Base-by-base conservation (phyloP, 2,888 invertebrate species). In the Pyrochroa serraticornis region DNA sequence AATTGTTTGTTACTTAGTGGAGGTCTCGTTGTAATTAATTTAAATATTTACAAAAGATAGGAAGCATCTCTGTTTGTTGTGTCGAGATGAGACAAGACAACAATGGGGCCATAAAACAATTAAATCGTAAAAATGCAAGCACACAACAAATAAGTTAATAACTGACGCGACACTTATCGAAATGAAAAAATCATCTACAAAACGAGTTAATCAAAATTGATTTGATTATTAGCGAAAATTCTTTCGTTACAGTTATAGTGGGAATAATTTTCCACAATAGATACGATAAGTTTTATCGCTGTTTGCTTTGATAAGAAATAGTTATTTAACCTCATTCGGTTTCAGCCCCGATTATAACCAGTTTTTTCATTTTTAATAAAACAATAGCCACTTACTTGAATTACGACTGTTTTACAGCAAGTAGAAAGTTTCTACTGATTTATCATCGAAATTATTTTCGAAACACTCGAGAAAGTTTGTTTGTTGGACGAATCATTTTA, bases 41-140 rank as follows among this genome's bases (percentile, higher is more conserved):
- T 58, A 63, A 68, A 68, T 68, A 64, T 70, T 70, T 69, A 47
- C 64, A 56, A 32, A 48, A 67, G 69, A 70, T 70, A 69, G 65
- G 65, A 67, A 68, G 60, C 60, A 49, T 51, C 56, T 56, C 46
- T 52, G 60, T 60, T 63, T 62, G 65, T 59, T 60, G 47, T 41
- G 50, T 64, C 65, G 65, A 56, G 66, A 63, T 66, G 66, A 66
- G 62, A 62, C 64, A 65, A 63, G 58, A 63, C 66, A 68, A 71
- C 70, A 68, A 71, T 69, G 66, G 62, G 58, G 62, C 58, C 63
- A 67, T 68, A 69, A 69, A 68, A 52, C 63, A 62, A 69, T 68
- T 67, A 69, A 60, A 47, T 55, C 49, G 36, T 58, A 58, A 51
- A 53, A 47, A 42, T 50, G 45, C 22, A 22, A 22, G 22, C 22